A percentile compares a stretch with the other conserved stretches of the same genome.
These are phyloP conservation scores for Euthynnus affinis DNA, from an alignment of 2,797 vertebrate species.

Conservation along the genomic window DNA sequence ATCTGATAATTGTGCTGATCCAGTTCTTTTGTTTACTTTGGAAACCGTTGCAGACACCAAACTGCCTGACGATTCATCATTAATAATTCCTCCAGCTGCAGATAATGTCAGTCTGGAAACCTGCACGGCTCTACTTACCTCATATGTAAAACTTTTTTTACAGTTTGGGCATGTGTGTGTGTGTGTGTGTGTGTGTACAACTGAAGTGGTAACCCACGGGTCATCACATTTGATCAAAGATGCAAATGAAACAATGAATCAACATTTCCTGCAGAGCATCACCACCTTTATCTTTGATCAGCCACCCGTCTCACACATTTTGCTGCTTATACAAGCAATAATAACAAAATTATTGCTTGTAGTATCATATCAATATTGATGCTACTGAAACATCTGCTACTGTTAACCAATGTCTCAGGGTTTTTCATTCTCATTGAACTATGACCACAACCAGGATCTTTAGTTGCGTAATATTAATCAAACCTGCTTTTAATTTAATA, in stretches of 20 bases:
- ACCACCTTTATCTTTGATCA: constrained; percentile 39
- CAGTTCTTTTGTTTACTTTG: constrained; percentile 30
- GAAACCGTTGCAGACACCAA: constrained; percentile 11
- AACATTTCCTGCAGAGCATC: constrained; percentile 31
- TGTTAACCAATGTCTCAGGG: not conserved
- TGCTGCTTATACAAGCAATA: not conserved
- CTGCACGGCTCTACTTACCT: constrained; percentile 15
- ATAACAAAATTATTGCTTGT: constrained; percentile 1
- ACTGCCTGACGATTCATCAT: constrained; percentile 17
- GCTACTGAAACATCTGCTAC: not conserved
- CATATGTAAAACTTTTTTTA: constrained; percentile 2
- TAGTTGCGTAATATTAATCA: not conserved
- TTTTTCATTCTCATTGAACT: too few relatives aligned
- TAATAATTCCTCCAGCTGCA: constrained; percentile 10
- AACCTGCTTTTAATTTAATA: too few relatives aligned
- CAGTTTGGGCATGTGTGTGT: not conserved
- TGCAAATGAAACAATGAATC: constrained; percentile 68
- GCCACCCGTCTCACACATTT: constrained; percentile 18
- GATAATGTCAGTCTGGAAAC: not conserved
- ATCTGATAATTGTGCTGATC: constrained; percentile 22
- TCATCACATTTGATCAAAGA: constrained; percentile 56
- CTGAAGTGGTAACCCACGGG: constrained; percentile 30
- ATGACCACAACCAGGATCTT: not conserved
- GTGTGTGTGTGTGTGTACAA: constrained; percentile 9
- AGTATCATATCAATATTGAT: too few relatives aligned